Evolutionary conservation across 2,888 invertebrate species (phyloP).

Genomic region (Cartodere bifasciata): DNA sequence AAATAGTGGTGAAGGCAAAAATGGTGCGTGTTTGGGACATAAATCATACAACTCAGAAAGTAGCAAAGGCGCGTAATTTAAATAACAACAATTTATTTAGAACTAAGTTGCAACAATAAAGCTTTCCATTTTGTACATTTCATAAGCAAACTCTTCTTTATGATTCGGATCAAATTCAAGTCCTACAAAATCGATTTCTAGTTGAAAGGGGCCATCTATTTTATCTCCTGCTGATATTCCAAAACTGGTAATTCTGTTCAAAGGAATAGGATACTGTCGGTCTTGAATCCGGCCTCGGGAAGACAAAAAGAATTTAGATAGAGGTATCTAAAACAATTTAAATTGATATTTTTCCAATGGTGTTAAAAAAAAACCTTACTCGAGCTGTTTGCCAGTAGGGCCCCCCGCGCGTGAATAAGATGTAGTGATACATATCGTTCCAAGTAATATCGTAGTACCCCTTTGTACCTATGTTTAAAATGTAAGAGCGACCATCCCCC

Average conservation of each 20-base stretch:
- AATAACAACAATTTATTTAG: too few relatives aligned
- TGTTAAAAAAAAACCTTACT: constrained; percentile 39
- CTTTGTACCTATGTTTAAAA: constrained; percentile 63
- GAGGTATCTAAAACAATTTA: constrained; percentile 61
- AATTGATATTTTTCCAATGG: constrained; percentile 1
- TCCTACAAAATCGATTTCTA: constrained; percentile 91
- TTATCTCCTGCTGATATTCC: constrained; percentile 75
- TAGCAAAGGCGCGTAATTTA: too few relatives aligned
- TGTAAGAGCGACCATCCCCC: constrained; percentile 89
- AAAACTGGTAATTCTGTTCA: constrained; percentile 54
- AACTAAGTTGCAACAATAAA: constrained; percentile 7
- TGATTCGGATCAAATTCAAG: constrained; percentile 69
- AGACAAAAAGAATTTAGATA: constrained; percentile 78
- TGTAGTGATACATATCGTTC: constrained; percentile 79
- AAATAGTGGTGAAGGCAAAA: too few relatives aligned
- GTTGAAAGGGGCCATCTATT: constrained; percentile 68
- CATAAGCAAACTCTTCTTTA: constrained; percentile 82
- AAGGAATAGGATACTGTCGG: constrained; percentile 50
- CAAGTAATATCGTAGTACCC: constrained; percentile 75
- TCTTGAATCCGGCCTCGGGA: constrained; percentile 82
- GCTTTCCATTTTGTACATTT: constrained; percentile 54
- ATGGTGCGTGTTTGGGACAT: too few relatives aligned
- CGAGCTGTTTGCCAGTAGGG: constrained; percentile 95
- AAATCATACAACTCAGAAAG: too few relatives aligned
- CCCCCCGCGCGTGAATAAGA: constrained; percentile 87